Evolutionary conservation across 1,140 invertebrate genomes (phyloP).

Genomic region (Sweltsa coloradensis): DNA sequence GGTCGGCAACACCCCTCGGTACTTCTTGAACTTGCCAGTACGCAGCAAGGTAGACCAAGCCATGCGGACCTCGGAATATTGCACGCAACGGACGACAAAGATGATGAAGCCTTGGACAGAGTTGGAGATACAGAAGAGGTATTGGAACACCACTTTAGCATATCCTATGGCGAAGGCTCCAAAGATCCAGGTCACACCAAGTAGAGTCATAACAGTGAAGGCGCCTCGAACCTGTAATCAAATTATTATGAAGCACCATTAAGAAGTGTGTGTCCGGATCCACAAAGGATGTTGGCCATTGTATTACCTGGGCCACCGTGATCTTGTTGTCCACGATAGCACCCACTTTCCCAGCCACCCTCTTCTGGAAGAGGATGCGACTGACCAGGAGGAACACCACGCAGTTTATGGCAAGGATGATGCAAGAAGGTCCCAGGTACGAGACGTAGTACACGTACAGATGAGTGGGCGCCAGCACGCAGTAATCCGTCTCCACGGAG

Average conservation of each 20-base stretch:
- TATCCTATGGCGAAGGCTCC: conserved; percentile 36
- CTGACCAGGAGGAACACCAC: conserved; percentile 35
- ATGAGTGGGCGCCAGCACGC: conserved; percentile 20
- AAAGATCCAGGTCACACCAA: conserved; percentile 40
- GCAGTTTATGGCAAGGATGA: conserved; percentile 35
- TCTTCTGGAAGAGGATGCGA: conserved; percentile 32
- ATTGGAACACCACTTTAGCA: conserved; percentile 33
- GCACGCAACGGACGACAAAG: conserved; percentile 36
- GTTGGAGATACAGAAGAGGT: conserved; percentile 37
- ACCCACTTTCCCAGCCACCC: conserved; percentile 17
- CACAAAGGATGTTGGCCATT: too few species aligned
- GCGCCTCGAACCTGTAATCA: conserved; percentile 35
- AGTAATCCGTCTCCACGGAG: conserved; percentile 18
- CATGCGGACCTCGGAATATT: conserved; percentile 34
- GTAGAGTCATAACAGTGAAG: conserved; percentile 37
- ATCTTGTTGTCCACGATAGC: conserved; percentile 11
- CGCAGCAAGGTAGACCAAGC: conserved; percentile 32
- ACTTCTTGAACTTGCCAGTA: conserved; percentile 26
- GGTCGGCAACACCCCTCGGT: conserved; percentile 6
- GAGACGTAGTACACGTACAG: conserved; percentile 19
- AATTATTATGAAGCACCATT: neutral
- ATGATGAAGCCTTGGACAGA: conserved; percentile 39
- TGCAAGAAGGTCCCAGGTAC: conserved; percentile 30
- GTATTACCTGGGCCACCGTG: conserved; percentile 18
- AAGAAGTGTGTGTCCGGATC: neutral